Percentiles rank a stretch among this genome's conserved stretches.
phyloP scores from a whole-genome alignment of 2,113 vertebrate species.

The Cephalopterus ornatus region DNA sequence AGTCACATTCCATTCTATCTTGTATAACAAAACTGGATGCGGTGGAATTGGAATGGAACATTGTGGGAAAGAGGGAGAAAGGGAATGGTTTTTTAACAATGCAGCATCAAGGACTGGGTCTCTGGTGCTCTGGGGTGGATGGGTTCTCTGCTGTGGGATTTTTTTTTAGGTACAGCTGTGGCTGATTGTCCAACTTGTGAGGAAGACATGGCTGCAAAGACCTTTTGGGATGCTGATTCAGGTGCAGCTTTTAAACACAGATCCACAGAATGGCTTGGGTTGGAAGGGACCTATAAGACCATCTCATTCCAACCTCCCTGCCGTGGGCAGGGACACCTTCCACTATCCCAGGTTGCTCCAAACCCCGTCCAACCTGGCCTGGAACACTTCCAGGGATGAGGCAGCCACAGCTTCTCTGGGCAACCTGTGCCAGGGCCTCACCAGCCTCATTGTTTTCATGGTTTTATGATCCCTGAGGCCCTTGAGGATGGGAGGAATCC shows the following conservation, averaged over 20 bases:
- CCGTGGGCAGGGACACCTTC: neutral
- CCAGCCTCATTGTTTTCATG: neutral
- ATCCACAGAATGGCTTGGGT: neutral
- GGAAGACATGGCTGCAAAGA: neutral
- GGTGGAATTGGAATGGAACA: neutral
- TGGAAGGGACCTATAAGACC: neutral
- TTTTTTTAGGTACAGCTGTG: neutral
- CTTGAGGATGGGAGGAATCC: neutral
- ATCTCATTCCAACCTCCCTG: neutral
- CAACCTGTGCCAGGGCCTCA: neutral
- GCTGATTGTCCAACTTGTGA: accelerated
- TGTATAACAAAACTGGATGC: neutral
- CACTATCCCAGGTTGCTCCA: neutral
- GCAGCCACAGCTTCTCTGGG: neutral
- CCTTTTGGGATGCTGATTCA: neutral
- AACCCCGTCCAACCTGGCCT: neutral
- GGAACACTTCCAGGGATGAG: neutral
- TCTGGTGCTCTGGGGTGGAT: neutral
- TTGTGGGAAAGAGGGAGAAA: neutral
- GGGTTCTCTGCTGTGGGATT: neutral
- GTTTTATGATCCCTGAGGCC: neutral
- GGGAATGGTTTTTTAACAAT: neutral
- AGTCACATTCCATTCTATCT: neutral
- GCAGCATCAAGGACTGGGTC: neutral
- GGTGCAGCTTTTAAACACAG: neutral